Evolutionary conservation across 2,888 invertebrate genomes (phyloP).

Genomic region (Cerastis leucographa): DNA sequence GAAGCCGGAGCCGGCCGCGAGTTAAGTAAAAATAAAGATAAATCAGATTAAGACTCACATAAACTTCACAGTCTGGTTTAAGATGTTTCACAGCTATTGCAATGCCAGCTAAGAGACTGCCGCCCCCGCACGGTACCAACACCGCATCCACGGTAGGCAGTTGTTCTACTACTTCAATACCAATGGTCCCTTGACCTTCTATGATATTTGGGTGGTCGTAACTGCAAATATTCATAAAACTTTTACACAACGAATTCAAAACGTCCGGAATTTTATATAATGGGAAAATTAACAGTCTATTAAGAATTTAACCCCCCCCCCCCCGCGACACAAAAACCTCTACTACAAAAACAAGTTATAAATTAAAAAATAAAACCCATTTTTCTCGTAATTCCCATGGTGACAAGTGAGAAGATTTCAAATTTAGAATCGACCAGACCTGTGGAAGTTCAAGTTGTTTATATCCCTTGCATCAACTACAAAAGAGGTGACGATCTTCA

Average conservation of each 20-base stretch:
- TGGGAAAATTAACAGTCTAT: too few relatives aligned
- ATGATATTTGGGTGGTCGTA: slow-evolving; percentile 98
- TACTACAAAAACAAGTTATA: too few relatives aligned
- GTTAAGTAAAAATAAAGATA: not conserved
- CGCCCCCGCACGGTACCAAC: slow-evolving; percentile 97
- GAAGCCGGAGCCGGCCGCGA: too few relatives aligned
- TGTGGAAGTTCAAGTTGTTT: too few relatives aligned
- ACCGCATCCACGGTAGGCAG: slow-evolving; percentile 96
- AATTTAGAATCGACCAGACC: too few relatives aligned
- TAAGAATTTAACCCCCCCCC: too few relatives aligned
- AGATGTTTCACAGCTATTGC: slow-evolving; percentile 96
- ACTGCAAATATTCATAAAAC: slow-evolving; percentile 83
- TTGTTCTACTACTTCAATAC: slow-evolving; percentile 98
- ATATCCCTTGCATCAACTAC: too few relatives aligned
- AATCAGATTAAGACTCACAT: slow-evolving; percentile 91
- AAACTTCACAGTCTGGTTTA: slow-evolving; percentile 95
- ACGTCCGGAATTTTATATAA: not conserved
- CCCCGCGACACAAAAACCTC: too few relatives aligned
- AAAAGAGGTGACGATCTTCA: too few relatives aligned
- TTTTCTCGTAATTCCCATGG: too few relatives aligned
- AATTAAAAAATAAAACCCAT: too few relatives aligned
- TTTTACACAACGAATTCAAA: not conserved
- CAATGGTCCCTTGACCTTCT: slow-evolving; percentile 98
- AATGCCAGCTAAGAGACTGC: slow-evolving; percentile 96
- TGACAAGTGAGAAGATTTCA: too few relatives aligned